Evolutionary conservation across 2,888 invertebrate species (phyloP).

Genomic region (Catocala nupta): DNA sequence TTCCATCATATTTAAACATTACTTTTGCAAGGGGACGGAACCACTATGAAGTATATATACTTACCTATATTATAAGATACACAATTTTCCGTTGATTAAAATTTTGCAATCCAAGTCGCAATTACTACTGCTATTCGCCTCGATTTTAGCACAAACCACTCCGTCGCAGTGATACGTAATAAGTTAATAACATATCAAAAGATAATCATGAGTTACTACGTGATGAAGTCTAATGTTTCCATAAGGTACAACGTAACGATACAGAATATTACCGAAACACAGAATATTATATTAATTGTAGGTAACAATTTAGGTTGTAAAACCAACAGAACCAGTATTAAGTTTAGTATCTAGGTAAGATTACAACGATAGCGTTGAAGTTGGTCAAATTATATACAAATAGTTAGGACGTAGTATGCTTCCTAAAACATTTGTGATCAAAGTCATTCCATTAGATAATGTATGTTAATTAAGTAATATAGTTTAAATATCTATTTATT

Average conservation of each 20-base stretch:
- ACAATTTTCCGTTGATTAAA: too few relatives aligned
- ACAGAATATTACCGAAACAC: constrained; percentile 4
- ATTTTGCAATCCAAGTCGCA: too few relatives aligned
- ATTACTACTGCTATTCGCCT: too few relatives aligned
- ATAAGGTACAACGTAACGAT: neutral
- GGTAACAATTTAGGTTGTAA: constrained; percentile 31
- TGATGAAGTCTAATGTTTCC: neutral
- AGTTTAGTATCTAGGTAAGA: constrained; percentile 30
- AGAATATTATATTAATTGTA: constrained; percentile 5
- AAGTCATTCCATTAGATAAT: constrained; percentile 62
- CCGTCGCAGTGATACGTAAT: too few relatives aligned
- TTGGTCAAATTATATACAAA: constrained; percentile 23
- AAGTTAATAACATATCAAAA: neutral
- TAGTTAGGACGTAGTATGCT: constrained; percentile 23
- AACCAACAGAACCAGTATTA: constrained; percentile 51
- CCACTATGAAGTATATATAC: constrained; percentile 35
- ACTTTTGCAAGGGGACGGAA: constrained; percentile 66
- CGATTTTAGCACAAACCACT: too few relatives aligned
- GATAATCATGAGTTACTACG: neutral
- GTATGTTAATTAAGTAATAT: constrained; percentile 42
- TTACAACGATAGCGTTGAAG: constrained; percentile 17
- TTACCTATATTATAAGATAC: too few relatives aligned
- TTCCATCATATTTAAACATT: constrained; percentile 72
- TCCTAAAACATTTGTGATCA: constrained; percentile 59
- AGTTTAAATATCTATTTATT: constrained; percentile 50